Base-by-base conservation (phyloP, 2,113 vertebrate species). In the Corythornis vintsioides region DNA sequence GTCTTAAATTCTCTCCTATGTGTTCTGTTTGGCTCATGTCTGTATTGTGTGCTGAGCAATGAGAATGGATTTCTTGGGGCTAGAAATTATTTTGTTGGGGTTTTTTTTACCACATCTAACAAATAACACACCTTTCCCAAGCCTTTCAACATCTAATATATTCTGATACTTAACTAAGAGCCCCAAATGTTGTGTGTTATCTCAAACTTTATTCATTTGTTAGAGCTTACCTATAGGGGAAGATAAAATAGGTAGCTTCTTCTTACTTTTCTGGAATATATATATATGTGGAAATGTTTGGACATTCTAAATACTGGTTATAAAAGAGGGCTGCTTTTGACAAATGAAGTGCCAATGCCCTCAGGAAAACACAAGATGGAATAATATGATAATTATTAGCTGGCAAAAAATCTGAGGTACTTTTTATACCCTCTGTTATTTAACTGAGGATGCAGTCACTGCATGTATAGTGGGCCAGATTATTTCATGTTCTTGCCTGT, bases 401-500 rank as follows among this genome's bases (percentile, higher is more conserved):
- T 94, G 88, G 86, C 77, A 95, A 59, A 66, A 90, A 86, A 57
- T 65, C 73, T 90, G 22, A 50, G 31, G 31, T 65, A 12, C 26
- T 1, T 69, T 86, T 80, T 76, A 21, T 79, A 20, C 15, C n/a
- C 19, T 69, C 60, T 88, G n/a, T 53, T 90, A 28, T 72, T 86
- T 65, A 79, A 26, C 71, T 75, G 25, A 78, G 48, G 16, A 64
- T 40, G 43, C 31, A 86, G 76, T 75, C 84, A 86, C 47, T 86
- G 63, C 71, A 57, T 28, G 12, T 50, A 33, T 19, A 83, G 7
- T 69, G 38, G 67, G 53, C 18, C 66, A 64, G 65, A 64, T 59
- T 67, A 83, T 56, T 89, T 95, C 66, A 1, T 89, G 88, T 94
- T 73, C 42, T 70, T 75, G 31, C 83, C 50, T 92, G 86, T 73